These are phyloP conservation scores for Lophura nycthemera DNA, from an alignment of 2,113 vertebrate genomes.

Conservation along the genomic window DNA sequence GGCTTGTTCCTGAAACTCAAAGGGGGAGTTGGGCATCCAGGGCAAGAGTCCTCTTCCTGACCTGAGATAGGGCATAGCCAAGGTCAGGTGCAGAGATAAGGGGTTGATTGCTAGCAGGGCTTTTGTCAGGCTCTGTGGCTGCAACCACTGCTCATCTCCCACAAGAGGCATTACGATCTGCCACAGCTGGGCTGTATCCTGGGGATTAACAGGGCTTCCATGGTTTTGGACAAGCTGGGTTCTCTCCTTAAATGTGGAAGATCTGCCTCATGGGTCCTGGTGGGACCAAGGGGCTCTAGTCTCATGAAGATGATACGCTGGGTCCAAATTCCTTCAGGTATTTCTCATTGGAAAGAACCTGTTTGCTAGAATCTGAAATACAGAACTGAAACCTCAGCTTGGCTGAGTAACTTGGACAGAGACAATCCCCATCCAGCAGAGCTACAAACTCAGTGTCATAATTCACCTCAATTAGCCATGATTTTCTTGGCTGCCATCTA, in stretches of 20 bases:
- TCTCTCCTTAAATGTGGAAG: background rate
- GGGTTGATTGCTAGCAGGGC: background rate
- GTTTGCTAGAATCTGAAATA: background rate
- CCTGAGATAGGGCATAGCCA: background rate
- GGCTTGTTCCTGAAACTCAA: constrained; percentile 5
- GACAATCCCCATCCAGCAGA: background rate
- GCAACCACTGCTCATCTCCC: background rate
- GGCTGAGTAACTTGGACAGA: background rate
- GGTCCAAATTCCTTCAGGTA: background rate
- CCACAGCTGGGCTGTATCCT: background rate
- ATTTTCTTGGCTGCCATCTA: constrained; percentile 21
- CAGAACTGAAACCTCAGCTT: background rate
- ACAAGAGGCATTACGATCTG: background rate
- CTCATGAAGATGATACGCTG: background rate
- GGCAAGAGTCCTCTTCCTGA: background rate
- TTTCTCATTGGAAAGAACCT: background rate
- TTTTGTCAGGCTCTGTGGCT: constrained; percentile 6
- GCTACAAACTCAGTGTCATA: background rate
- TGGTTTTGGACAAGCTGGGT: background rate
- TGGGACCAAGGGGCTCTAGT: background rate
- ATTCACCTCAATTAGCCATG: background rate
- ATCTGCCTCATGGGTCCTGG: background rate
- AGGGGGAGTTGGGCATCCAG: background rate
- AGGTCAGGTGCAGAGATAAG: constrained; percentile 5
- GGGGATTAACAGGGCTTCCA: background rate